A percentile compares a stretch with the other conserved stretches of the same genome.
phyloP scores from a whole-genome alignment of 2,797 vertebrate species.

The Rhyacichthys aspro region DNA sequence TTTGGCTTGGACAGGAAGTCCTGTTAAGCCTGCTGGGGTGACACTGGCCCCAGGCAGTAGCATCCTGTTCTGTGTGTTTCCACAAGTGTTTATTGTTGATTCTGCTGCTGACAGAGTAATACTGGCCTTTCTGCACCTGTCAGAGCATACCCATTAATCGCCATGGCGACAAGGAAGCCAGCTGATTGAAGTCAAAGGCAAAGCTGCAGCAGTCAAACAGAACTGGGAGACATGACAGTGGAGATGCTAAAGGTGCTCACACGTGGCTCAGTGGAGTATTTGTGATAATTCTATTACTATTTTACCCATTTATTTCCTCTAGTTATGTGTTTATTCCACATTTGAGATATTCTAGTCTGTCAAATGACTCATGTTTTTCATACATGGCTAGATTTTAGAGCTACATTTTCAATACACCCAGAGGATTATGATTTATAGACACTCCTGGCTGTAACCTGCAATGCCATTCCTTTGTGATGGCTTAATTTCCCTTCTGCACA shows the following conservation, averaged over 20 bases:
- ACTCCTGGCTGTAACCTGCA: constrained; percentile 30
- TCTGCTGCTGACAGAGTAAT: constrained; percentile 71
- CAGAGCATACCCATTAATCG: constrained; percentile 75
- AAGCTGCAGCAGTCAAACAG: constrained; percentile 35
- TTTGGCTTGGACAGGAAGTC: constrained; percentile 49
- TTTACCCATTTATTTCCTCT: neutral
- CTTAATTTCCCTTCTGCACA: constrained; percentile 57
- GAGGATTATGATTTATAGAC: constrained; percentile 52
- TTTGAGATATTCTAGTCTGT: too few relatives aligned
- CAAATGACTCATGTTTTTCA: neutral
- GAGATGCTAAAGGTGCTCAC: constrained; percentile 28
- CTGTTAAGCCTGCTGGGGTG: constrained; percentile 36
- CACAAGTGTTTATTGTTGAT: constrained; percentile 50
- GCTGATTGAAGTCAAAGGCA: constrained; percentile 65
- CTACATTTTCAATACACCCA: neutral
- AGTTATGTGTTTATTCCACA: too few relatives aligned
- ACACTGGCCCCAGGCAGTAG: constrained; percentile 25
- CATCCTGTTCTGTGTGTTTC: constrained; percentile 27
- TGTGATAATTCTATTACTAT: constrained; percentile 13
- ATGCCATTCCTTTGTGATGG: constrained; percentile 38
- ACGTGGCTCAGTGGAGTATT: neutral
- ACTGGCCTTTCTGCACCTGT: constrained; percentile 77
- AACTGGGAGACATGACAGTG: constrained; percentile 21
- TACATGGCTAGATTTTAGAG: neutral
- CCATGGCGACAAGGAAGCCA: constrained; percentile 71